A percentile compares a stretch with the other conserved stretches of the same genome.
These are phyloP conservation scores for Dryococelus australis DNA, from an alignment of 2,888 invertebrate species.

Conservation along the genomic window DNA sequence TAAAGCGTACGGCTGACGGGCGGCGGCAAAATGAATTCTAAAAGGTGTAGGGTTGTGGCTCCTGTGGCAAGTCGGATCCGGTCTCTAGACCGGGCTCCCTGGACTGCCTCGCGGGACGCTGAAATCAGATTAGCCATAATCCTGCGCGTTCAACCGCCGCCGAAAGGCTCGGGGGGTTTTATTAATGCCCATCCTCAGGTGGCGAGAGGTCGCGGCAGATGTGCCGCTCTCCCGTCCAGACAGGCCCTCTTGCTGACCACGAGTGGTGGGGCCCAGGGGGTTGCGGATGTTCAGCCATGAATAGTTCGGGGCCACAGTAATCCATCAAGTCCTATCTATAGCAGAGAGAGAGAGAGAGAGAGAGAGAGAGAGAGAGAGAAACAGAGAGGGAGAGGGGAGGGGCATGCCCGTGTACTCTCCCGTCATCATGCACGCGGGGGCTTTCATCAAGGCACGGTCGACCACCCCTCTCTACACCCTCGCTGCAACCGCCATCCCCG, in stretches of 20 bases:
- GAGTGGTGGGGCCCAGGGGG: background rate
- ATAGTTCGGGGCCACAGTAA: background rate
- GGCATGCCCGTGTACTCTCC: background rate
- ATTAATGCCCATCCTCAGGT: no score
- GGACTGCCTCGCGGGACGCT: no score
- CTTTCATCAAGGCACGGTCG: background rate
- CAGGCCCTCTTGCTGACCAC: background rate
- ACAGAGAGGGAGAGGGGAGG: no score
- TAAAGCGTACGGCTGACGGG: no score
- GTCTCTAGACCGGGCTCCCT: no score
- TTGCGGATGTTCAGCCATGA: background rate
- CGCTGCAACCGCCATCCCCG: background rate
- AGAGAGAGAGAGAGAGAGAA: background rate
- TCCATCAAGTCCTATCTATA: slow-evolving; percentile 2
- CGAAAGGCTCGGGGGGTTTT: no score
- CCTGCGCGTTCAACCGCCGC: no score
- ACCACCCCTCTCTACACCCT: background rate
- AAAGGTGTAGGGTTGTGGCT: no score
- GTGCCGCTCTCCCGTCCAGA: background rate
- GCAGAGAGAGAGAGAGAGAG: background rate
- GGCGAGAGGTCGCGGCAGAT: background rate
- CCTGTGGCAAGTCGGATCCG: no score
- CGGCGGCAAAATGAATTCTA: no score
- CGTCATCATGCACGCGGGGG: background rate
- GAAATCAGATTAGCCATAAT: no score